Evolutionary conservation across 1,140 invertebrate species (phyloP).

Genomic region (Cataglyphis hispanica): DNA sequence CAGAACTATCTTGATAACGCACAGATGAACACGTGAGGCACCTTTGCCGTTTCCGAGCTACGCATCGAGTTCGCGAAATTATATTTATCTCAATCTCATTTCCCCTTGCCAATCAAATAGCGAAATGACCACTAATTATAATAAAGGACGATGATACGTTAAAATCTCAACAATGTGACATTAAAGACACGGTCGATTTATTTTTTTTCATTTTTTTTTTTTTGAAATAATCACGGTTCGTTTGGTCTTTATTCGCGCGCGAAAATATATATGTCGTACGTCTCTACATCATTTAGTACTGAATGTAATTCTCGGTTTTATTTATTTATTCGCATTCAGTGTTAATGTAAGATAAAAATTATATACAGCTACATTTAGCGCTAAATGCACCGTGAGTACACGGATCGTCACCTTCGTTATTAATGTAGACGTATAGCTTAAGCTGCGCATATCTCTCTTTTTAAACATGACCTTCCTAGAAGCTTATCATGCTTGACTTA

Average conservation of each 20-base stretch:
- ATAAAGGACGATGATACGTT: not conserved
- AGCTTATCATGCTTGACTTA: constrained; percentile 43
- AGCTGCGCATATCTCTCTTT: constrained; percentile 46
- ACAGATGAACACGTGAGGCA: constrained; percentile 33
- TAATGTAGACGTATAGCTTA: constrained; percentile 24
- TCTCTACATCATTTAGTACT: not conserved
- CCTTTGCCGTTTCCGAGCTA: constrained; percentile 50
- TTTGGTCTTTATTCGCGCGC: not conserved
- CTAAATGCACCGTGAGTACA: constrained; percentile 38
- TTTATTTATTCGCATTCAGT: constrained; percentile 37
- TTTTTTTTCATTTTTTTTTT: too few relatives aligned
- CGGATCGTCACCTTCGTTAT: constrained; percentile 48
- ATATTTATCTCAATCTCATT: constrained; percentile 46
- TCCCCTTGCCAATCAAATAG: not conserved
- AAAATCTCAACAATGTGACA: not conserved
- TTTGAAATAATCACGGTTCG: not conserved
- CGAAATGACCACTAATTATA: not conserved
- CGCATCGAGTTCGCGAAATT: constrained; percentile 44
- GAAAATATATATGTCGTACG: not conserved
- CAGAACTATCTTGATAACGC: constrained; percentile 78
- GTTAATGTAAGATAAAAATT: constrained; percentile 52
- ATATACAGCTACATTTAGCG: constrained; percentile 37
- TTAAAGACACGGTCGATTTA: not conserved
- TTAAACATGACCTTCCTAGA: constrained; percentile 59
- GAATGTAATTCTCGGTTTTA: constrained; percentile 12